Conservation (phyloP, 1,140 invertebrate species). For the Camponotus pennsylvanicus region DNA sequence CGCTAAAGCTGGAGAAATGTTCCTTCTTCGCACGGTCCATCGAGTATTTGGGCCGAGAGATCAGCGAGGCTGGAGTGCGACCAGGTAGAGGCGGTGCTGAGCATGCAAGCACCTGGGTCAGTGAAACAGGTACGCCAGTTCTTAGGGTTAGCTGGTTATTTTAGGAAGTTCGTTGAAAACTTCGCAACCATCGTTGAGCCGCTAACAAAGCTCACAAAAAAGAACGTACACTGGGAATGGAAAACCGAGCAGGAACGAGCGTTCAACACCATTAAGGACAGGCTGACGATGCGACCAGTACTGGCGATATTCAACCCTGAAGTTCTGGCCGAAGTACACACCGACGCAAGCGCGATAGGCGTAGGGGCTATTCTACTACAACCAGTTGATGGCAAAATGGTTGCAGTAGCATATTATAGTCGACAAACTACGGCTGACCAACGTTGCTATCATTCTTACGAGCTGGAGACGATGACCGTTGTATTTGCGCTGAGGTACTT, state of each 20-base stretch:
- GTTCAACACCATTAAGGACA: background rate
- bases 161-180: background rate
- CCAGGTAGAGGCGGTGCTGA: background rate
- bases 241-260: background rate
- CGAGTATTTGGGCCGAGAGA: slow-evolving; percentile 12
- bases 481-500: slow-evolving; percentile 66
- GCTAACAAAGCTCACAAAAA: background rate
- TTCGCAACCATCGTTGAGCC: background rate
- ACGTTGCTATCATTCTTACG: slow-evolving; percentile 21
- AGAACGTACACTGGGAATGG: background rate
- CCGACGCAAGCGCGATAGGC: background rate
- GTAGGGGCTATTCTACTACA: background rate
- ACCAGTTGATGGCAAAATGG: background rate
- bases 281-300: background rate
- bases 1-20: background rate
- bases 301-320: background rate
- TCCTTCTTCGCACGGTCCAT: background rate
- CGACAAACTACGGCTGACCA: background rate
- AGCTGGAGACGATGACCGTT: slow-evolving; percentile 69
- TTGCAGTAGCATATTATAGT: slow-evolving; percentile 2
- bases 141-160: background rate
- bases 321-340: background rate
- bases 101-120: background rate
- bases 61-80: background rate
- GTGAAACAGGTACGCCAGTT: background rate